These are phyloP conservation scores for Heterotilapia buettikoferi DNA, from an alignment of 2,113 vertebrate species.

Conservation along the genomic window DNA sequence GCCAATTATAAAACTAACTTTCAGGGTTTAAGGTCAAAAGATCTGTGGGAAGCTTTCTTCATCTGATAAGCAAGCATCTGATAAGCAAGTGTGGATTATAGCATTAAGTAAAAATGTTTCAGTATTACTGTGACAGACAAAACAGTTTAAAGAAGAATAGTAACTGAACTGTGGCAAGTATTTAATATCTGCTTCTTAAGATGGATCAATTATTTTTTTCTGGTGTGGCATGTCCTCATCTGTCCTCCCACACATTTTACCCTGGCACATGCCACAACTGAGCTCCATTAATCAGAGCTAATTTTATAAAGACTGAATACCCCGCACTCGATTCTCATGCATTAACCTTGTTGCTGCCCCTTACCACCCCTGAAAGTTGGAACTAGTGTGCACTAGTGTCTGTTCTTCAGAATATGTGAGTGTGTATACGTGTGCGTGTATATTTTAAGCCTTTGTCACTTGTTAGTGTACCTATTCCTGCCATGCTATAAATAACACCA, in stretches of 20 bases:
- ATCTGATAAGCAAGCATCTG: background rate
- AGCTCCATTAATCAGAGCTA: slow-evolving; percentile 67
- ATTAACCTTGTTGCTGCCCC: slow-evolving; percentile 53
- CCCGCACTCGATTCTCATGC: slow-evolving; percentile 3
- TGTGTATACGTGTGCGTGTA: background rate
- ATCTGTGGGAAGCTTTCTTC: background rate
- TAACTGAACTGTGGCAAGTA: background rate
- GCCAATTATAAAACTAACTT: background rate
- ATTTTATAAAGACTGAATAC: slow-evolving; percentile 28
- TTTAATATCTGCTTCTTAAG: background rate
- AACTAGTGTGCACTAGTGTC: slow-evolving; percentile 2
- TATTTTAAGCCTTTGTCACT: slow-evolving; percentile 49
- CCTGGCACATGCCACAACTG: slow-evolving; percentile 58
- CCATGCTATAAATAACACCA: slow-evolving; percentile 70
- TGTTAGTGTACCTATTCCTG: slow-evolving; percentile 46
- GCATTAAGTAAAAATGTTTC: background rate
- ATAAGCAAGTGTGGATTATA: background rate
- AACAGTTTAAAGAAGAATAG: background rate
- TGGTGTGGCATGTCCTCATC: slow-evolving; percentile 2
- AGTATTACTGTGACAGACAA: background rate
- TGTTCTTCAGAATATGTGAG: background rate
- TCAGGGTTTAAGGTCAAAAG: background rate
- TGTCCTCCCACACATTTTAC: slow-evolving; percentile 16
- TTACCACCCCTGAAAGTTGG: slow-evolving; percentile 36
- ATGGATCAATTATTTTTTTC: background rate